phyloP scores from a whole-genome alignment of 37 sponge, comb jelly and placozoan species.

The Agelas oroides region DNA sequence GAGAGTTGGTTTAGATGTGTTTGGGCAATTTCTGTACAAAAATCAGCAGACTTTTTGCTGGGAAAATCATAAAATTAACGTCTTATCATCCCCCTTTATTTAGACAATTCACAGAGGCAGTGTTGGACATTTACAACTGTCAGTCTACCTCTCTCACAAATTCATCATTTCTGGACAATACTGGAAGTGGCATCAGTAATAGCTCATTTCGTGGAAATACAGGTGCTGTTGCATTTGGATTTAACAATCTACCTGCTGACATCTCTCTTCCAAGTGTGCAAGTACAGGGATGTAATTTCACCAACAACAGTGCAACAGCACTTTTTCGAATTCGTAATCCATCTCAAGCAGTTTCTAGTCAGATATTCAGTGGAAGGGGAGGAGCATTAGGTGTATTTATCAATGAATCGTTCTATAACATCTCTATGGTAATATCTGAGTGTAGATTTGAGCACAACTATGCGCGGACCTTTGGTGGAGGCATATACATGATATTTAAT shows the following conservation, averaged over 20 bases:
- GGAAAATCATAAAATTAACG: too few relatives aligned
- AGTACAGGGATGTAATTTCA: constrained; percentile 15
- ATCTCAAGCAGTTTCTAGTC: constrained; percentile 28
- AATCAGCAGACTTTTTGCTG: too few relatives aligned
- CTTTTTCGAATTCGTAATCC: neutral
- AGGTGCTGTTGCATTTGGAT: constrained; percentile 63
- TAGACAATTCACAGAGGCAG: constrained; percentile 68
- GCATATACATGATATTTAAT: constrained; percentile 34
- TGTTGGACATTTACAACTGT: constrained; percentile 73
- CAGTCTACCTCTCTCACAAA: constrained; percentile 24
- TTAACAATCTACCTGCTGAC: constrained; percentile 20
- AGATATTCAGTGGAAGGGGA: constrained; percentile 69
- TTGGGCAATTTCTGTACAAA: too few relatives aligned
- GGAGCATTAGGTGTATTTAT: constrained; percentile 64
- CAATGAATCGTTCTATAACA: constrained; percentile 41
- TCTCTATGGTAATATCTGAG: constrained; percentile 21
- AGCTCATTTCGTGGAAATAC: constrained; percentile 49
- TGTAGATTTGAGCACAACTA: constrained; percentile 43
- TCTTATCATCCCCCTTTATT: neutral
- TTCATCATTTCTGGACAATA: constrained; percentile 45
- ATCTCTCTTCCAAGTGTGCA: neutral
- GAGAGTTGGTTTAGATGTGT: too few relatives aligned
- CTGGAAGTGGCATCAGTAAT: constrained; percentile 32
- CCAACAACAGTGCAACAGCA: constrained; percentile 51
- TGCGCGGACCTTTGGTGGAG: constrained; percentile 72